These are phyloP conservation scores for Stichopus chloronotus DNA, from an alignment of 35 echinoderm and acorn worm species.

Conservation along the genomic window DNA sequence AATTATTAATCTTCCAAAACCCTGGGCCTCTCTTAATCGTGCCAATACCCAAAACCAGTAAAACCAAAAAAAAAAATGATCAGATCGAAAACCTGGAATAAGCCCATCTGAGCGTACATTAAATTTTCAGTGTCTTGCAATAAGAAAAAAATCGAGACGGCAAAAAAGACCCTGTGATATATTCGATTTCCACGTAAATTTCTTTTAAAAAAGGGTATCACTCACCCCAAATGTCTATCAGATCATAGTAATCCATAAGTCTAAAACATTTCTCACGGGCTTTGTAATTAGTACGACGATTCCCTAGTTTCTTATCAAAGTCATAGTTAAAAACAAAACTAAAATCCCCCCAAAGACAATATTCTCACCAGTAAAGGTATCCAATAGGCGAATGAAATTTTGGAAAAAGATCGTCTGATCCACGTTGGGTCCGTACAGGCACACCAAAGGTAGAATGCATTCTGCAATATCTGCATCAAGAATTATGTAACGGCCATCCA, in stretches of 20 bases:
- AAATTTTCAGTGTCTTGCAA: background rate
- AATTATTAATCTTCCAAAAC: slow-evolving; percentile 13
- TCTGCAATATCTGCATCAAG: background rate
- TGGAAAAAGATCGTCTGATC: background rate
- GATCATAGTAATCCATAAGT: background rate
- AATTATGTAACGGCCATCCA: slow-evolving; percentile 17
- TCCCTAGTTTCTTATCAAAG: background rate
- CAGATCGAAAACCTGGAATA: background rate
- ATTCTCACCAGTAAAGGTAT: background rate
- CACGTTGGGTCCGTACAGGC: background rate
- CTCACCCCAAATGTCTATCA: background rate
- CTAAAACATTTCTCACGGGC: background rate
- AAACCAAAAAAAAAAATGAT: background rate
- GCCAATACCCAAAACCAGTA: background rate
- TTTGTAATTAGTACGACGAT: slow-evolving; percentile 19
- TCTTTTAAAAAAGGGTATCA: background rate
- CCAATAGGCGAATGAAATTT: background rate
- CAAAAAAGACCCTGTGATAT: background rate
- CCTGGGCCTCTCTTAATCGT: background rate
- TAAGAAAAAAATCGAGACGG: background rate
- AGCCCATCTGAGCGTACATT: slow-evolving; percentile 22
- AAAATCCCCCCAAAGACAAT: slow-evolving; percentile 7
- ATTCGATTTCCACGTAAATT: background rate
- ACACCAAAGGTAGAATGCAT: background rate
- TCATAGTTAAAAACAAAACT: background rate